Evolutionary conservation across 2,888 invertebrate genomes (phyloP).

Genomic region (Tiliacea aurago): DNA sequence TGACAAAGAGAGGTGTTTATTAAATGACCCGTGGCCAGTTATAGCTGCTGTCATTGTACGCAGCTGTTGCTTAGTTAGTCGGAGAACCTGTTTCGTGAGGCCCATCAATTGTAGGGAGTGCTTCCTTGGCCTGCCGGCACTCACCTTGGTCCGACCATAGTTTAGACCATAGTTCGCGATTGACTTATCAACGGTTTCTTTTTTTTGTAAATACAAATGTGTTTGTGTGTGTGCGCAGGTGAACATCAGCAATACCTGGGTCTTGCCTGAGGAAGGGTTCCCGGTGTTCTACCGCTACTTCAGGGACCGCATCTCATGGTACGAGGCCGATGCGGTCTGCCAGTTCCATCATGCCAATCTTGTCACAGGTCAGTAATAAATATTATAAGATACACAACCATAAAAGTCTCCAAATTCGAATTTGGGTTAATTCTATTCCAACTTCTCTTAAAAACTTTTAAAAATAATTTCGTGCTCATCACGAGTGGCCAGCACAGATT

Average conservation of each 20-base stretch:
- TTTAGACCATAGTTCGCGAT: no score
- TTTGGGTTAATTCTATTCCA: conserved; percentile 42
- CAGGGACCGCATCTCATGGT: conserved; percentile 96
- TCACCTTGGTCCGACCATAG: no score
- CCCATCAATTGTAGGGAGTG: no score
- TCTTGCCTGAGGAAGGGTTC: conserved; percentile 94
- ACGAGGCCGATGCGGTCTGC: conserved; percentile 95
- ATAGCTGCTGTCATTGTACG: no score
- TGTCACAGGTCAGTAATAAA: conserved; percentile 92
- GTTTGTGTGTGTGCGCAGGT: conserved; percentile 89
- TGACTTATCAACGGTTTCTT: not conserved
- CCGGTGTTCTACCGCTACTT: conserved; percentile 96
- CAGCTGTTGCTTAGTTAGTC: no score
- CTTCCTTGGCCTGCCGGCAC: no score
- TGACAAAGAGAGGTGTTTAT: no score
- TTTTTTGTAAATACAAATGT: not conserved
- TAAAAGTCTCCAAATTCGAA: conserved; percentile 28
- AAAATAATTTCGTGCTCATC: conserved; percentile 66
- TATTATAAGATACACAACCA: not conserved
- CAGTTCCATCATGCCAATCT: conserved; percentile 95
- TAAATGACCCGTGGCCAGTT: no score
- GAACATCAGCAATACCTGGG: conserved; percentile 96
- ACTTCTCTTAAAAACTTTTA: conserved; percentile 55
- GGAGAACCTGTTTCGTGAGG: no score
- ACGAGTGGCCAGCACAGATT: conserved; percentile 64